Evolutionary conservation across 2,888 invertebrate species (phyloP).

Genomic region (Acheta domesticus): DNA sequence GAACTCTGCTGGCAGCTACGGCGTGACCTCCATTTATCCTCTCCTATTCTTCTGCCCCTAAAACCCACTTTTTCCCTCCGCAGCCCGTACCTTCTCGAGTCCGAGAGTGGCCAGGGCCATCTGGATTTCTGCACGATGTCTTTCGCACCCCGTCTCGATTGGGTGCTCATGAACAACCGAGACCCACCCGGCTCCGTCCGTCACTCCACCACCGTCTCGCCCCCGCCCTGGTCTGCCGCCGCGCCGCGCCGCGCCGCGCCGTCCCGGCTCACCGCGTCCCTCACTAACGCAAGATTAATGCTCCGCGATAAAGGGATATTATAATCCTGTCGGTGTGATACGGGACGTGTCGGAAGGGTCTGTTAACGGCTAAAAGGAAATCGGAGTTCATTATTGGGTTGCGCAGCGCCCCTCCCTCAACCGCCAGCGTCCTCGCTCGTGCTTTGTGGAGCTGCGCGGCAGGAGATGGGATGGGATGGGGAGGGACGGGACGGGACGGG

Average conservation of each 20-base stretch:
- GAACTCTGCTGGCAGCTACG: too few relatives aligned
- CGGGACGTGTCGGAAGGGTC: slow-evolving; percentile 9
- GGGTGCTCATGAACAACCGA: not conserved
- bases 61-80: too few relatives aligned
- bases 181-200: not conserved
- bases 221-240: not conserved
- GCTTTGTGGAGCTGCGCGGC: not conserved
- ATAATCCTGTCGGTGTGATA: slow-evolving; percentile 9
- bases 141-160: not conserved
- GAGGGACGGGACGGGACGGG: not conserved
- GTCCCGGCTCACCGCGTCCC: not conserved
- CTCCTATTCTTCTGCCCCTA: too few relatives aligned
- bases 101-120: not conserved
- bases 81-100: too few relatives aligned
- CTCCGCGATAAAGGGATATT: slow-evolving; percentile 18
- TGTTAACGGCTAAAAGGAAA: slow-evolving; percentile 4
- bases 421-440: too few relatives aligned
- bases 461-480: not conserved
- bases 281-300: slow-evolving; percentile 1
- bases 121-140: not conserved
- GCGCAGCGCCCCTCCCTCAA: not conserved
- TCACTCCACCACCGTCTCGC: not conserved
- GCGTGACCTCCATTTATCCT: too few relatives aligned
- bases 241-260: not conserved
- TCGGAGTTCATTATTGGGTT: slow-evolving; percentile 1